These are phyloP conservation scores for Saccopteryx leptura DNA, from an alignment of 2,113 vertebrate genomes.

Conservation along the genomic window DNA sequence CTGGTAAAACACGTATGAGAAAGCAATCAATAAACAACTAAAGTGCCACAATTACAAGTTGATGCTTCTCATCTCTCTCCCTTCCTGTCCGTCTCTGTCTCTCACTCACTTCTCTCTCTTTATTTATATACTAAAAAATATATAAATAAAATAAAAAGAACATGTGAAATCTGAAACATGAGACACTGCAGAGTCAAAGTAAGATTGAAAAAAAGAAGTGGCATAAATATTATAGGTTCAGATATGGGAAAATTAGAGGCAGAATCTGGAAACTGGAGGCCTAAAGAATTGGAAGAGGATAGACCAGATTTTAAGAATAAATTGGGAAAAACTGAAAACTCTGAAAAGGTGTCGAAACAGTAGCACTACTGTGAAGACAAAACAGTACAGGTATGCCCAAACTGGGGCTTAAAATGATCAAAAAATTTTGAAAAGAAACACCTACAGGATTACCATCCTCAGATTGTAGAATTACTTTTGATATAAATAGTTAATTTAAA, in stretches of 20 bases:
- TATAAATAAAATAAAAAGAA: background rate
- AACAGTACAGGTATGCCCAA: background rate
- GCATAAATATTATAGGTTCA: background rate
- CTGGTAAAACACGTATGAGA: too few relatives aligned
- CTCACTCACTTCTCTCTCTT: too few relatives aligned
- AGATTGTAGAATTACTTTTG: background rate
- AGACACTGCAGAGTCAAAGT: background rate
- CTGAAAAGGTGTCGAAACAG: background rate
- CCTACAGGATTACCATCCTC: background rate
- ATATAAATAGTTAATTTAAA: background rate
- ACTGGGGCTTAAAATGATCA: background rate
- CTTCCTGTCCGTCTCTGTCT: too few relatives aligned
- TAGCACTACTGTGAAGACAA: background rate
- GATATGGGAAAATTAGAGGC: background rate
- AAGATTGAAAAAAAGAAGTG: background rate
- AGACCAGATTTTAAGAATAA: background rate
- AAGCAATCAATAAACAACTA: too few relatives aligned
- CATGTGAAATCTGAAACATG: background rate
- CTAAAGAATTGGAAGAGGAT: background rate
- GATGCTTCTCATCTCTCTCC: too few relatives aligned
- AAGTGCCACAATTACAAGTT: too few relatives aligned
- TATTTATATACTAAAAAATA: too few relatives aligned
- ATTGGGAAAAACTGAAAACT: background rate
- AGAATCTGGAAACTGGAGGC: background rate
- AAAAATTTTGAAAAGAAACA: background rate